Conservation (phyloP, 2,888 invertebrate species). For the Drosophila kuntzei region DNA sequence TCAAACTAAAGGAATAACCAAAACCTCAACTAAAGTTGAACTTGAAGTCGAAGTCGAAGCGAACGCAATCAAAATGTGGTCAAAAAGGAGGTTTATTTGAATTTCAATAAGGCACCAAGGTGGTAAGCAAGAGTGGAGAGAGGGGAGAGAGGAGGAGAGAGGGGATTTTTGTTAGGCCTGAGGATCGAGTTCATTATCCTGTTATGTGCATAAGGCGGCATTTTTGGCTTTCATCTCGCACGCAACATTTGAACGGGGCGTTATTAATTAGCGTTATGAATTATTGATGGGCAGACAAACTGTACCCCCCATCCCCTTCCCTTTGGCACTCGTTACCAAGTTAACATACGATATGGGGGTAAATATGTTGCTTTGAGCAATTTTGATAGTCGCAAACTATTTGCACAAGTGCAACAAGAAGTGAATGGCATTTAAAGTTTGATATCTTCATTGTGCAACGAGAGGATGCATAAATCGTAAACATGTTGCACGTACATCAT, state of each 20-base stretch:
- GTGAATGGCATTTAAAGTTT: conserved; percentile 39
- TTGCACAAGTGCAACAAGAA: conserved; percentile 41
- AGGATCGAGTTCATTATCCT: conserved; percentile 71
- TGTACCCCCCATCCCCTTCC: not conserved
- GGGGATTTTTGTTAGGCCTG: conserved; percentile 23
- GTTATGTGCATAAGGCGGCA: conserved; percentile 66
- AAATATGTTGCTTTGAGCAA: conserved; percentile 6
- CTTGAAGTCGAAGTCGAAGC: conserved; percentile 9
- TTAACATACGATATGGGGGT: not conserved
- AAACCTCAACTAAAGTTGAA: conserved; percentile 16
- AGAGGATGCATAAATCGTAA: conserved; percentile 79
- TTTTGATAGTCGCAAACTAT: conserved; percentile 51
- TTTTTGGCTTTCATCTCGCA: conserved; percentile 74
- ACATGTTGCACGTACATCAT: conserved; percentile 62
- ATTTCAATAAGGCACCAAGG: conserved; percentile 78
- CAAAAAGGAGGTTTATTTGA: conserved; percentile 71
- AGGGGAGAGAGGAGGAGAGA: not conserved
- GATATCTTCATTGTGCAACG: conserved; percentile 70
- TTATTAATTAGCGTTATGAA: conserved; percentile 85
- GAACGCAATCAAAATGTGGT: conserved; percentile 47
- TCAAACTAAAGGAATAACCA: not conserved
- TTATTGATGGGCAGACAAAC: conserved; percentile 77
- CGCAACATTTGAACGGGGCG: conserved; percentile 78
- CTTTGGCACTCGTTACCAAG: too few relatives aligned
- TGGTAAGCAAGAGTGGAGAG: not conserved